Evolutionary conservation across 2,888 invertebrate genomes (phyloP).

Genomic region (Pandemis heparana): DNA sequence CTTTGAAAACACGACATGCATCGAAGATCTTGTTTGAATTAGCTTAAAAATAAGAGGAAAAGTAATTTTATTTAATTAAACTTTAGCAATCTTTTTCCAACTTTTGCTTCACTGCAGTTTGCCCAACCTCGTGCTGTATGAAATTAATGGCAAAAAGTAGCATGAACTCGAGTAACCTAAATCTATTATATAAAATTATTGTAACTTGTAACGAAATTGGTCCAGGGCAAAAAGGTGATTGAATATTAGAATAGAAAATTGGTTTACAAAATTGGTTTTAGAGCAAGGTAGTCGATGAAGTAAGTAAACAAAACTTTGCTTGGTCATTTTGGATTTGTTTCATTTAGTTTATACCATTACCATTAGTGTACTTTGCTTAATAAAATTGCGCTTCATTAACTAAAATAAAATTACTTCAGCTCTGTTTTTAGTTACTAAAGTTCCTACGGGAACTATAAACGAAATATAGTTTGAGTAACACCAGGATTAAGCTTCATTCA

Average conservation of each 20-base stretch:
- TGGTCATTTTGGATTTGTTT: too few species aligned
- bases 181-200: slow-evolving; percentile 32
- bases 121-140: slow-evolving; percentile 15
- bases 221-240: slow-evolving; percentile 16
- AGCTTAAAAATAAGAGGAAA: not conserved
- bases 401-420: too few species aligned
- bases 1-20: too few species aligned
- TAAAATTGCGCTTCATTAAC: too few species aligned
- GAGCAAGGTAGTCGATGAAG: not conserved
- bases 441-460: too few species aligned
- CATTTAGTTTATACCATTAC: too few species aligned
- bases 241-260: slow-evolving; percentile 16
- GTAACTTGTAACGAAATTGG: slow-evolving; percentile 23
- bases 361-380: too few species aligned
- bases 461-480: too few species aligned
- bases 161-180: slow-evolving; percentile 12
- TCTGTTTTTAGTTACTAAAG: too few species aligned
- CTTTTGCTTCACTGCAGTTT: not conserved
- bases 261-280: slow-evolving; percentile 16
- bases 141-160: slow-evolving; percentile 12
- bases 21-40: not conserved
- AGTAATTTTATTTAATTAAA: not conserved
- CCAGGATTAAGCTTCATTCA: too few species aligned
- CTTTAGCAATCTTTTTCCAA: slow-evolving; percentile 1
- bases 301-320: not conserved